These are phyloP conservation scores for Melanotaenia parkinsoni DNA, from an alignment of 2,797 vertebrate species.

Conservation along the genomic window DNA sequence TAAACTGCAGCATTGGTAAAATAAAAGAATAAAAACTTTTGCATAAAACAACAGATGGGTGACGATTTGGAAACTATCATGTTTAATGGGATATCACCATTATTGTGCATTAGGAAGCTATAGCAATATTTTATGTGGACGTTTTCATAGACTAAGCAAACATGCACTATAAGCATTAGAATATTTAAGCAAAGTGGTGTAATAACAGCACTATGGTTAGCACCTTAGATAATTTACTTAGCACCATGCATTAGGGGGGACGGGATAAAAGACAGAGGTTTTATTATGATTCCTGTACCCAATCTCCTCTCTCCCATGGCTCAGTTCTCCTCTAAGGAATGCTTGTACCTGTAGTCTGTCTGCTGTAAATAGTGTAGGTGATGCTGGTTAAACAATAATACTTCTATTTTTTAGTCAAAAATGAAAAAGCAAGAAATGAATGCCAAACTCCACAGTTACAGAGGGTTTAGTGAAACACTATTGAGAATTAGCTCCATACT, in stretches of 20 bases:
- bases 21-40: constrained; percentile 3
- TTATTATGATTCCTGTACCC: constrained; percentile 65
- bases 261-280: constrained; percentile 44
- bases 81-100: constrained; percentile 33
- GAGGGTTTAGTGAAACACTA: constrained; percentile 50
- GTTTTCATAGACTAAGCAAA: constrained; percentile 56
- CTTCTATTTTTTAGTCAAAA: constrained; percentile 18
- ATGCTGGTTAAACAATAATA: constrained; percentile 30
- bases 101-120: constrained; percentile 60
- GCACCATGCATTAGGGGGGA: constrained; percentile 87
- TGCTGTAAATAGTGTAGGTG: constrained; percentile 27
- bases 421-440: constrained; percentile 35
- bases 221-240: constrained; percentile 70
- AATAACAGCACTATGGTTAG: constrained; percentile 75
- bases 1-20: constrained; percentile 50
- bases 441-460: constrained; percentile 60
- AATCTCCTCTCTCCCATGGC: constrained; percentile 71
- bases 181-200: constrained; percentile 75
- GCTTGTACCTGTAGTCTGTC: constrained; percentile 44
- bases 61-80: constrained; percentile 34
- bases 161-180: constrained; percentile 68
- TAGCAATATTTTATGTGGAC: constrained; percentile 50
- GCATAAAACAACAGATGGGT: constrained; percentile 32
- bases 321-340: constrained; percentile 78
- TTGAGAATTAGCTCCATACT: constrained; percentile 50